phyloP scores from a whole-genome alignment of 2,113 vertebrate species.

The Motacilla alba region DNA sequence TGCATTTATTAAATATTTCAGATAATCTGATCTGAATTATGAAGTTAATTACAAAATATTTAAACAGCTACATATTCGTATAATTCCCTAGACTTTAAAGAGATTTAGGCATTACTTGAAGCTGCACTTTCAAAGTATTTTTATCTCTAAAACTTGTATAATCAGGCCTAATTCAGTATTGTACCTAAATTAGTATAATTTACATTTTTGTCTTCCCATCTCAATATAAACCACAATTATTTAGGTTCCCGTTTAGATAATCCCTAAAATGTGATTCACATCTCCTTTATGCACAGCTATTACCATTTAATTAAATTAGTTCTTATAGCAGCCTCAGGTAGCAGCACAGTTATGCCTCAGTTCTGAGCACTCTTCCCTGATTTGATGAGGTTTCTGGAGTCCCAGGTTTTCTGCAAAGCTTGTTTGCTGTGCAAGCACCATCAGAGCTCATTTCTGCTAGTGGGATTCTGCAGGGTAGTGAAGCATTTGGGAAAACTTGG shows the following conservation, averaged over 20 bases:
- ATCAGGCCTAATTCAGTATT: background rate
- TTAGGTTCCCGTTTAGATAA: background rate
- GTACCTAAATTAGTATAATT: background rate
- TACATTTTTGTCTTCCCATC: background rate
- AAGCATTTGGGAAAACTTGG: background rate
- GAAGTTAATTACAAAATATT: background rate
- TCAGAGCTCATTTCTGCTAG: background rate
- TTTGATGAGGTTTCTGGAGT: background rate
- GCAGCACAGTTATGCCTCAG: background rate
- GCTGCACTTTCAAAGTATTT: background rate
- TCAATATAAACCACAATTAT: background rate
- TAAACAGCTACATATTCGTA: background rate
- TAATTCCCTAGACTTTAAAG: background rate
- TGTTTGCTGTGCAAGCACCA: background rate
- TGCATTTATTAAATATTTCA: background rate
- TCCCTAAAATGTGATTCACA: background rate
- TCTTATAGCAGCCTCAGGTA: constrained; percentile 5
- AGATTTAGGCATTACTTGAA: background rate
- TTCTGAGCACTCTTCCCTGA: background rate
- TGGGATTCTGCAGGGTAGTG: background rate
- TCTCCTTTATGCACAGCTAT: background rate
- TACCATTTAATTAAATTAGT: constrained; percentile 18
- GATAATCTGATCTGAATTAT: background rate
- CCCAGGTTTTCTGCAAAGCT: background rate
- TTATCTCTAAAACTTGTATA: background rate